Conservation (phyloP, 2,113 vertebrate species). For the Lota lota region DNA sequence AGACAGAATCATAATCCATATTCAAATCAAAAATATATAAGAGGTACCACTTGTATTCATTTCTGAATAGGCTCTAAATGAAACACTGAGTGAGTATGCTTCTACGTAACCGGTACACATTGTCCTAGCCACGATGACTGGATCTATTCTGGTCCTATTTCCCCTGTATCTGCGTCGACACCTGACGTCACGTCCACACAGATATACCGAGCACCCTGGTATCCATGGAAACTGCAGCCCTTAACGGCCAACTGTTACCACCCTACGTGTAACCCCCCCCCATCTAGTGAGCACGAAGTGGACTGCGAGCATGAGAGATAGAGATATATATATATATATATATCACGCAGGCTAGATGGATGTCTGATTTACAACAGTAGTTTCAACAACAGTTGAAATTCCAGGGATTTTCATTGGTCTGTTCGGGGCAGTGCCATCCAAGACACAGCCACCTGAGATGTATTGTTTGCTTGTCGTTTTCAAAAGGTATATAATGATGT, state of each 20-base stretch:
- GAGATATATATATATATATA: not conserved
- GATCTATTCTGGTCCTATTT: constrained; percentile 59
- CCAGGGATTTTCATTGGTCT: too few relatives aligned
- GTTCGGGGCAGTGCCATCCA: too few relatives aligned
- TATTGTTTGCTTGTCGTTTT: too few relatives aligned
- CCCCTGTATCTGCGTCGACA: constrained; percentile 50
- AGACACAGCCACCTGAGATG: too few relatives aligned
- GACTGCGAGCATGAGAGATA: constrained; percentile 23
- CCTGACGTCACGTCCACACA: constrained; percentile 71
- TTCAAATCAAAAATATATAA: too few relatives aligned
- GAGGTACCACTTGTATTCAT: too few relatives aligned
- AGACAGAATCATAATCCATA: too few relatives aligned
- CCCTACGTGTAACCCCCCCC: constrained; percentile 21
- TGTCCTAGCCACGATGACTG: constrained; percentile 19
- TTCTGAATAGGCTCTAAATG: too few relatives aligned
- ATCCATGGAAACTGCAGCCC: constrained; percentile 75
- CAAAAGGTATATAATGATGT: too few relatives aligned
- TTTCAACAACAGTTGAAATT: too few relatives aligned
- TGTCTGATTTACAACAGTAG: too few relatives aligned
- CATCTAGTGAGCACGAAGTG: constrained; percentile 16
- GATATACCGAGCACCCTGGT: constrained; percentile 51
- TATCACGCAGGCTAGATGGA: constrained; percentile 3
- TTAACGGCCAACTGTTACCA: constrained; percentile 41
- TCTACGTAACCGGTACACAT: too few relatives aligned
- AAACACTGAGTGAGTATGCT: not conserved